These are phyloP conservation scores for Lerema accius DNA, from an alignment of 1,140 invertebrate genomes.

Conservation along the genomic window DNA sequence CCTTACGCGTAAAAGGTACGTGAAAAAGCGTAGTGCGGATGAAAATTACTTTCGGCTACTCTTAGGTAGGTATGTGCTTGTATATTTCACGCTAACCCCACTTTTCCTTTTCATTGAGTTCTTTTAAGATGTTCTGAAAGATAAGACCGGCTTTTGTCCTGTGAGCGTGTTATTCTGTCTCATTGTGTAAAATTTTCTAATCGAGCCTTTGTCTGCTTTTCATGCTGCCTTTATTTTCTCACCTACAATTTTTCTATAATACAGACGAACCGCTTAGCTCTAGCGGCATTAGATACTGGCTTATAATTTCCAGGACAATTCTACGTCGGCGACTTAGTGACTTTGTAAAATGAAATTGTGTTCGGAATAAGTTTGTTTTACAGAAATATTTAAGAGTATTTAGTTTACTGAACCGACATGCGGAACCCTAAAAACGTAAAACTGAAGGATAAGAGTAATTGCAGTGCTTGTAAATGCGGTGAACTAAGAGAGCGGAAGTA, in stretches of 20 bases:
- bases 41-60: background rate
- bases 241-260: too few species aligned
- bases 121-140: background rate
- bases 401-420: too few species aligned
- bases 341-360: too few species aligned
- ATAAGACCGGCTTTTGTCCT: background rate
- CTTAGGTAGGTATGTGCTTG: background rate
- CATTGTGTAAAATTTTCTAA: background rate
- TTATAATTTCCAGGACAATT: too few species aligned
- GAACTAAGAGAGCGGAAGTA: conserved; percentile 20
- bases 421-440: too few species aligned
- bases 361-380: too few species aligned
- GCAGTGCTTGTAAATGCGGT: conserved; percentile 3
- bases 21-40: background rate
- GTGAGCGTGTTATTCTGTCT: background rate
- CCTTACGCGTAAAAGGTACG: background rate
- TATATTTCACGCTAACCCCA: background rate
- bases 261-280: too few species aligned
- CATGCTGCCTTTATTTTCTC: too few species aligned
- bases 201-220: background rate
- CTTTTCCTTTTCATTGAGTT: background rate
- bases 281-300: too few species aligned
- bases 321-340: too few species aligned
- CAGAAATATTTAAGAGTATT: too few species aligned
- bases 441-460: background rate